Evolutionary conservation across 2,888 invertebrate species (phyloP).

Genomic region (Sericinus montela): DNA sequence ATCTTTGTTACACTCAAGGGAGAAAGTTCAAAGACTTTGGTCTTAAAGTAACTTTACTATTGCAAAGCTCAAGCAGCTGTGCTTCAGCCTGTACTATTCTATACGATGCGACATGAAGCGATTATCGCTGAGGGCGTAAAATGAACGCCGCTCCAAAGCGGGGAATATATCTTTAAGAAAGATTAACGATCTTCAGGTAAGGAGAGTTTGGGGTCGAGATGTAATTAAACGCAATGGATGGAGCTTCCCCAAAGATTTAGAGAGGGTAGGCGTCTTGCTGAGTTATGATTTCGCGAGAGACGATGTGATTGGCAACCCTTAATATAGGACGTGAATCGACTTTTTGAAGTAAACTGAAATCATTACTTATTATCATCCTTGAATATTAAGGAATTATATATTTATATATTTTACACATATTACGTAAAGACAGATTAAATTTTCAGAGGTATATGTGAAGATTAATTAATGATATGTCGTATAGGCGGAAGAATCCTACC

Average conservation of each 20-base stretch:
- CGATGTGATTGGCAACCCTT: constrained; percentile 69
- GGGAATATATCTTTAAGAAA: constrained; percentile 77
- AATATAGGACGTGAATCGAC: constrained; percentile 58
- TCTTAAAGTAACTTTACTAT: constrained; percentile 42
- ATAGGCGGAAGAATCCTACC: too few relatives aligned
- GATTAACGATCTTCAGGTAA: constrained; percentile 77
- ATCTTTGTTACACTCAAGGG: constrained; percentile 44
- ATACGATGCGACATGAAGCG: constrained; percentile 56
- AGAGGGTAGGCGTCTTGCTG: constrained; percentile 70
- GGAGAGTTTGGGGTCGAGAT: constrained; percentile 62
- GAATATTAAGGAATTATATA: too few relatives aligned
- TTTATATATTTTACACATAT: background rate
- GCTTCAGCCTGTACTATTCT: constrained; percentile 26
- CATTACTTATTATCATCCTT: constrained; percentile 2
- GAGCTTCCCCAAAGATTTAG: constrained; percentile 73
- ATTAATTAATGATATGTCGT: too few relatives aligned
- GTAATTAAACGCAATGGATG: constrained; percentile 78
- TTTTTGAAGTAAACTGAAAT: constrained; percentile 35
- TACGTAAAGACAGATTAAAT: background rate
- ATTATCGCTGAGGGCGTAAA: constrained; percentile 55
- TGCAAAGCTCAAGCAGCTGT: constrained; percentile 40
- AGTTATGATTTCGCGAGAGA: constrained; percentile 74
- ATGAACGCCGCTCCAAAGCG: constrained; percentile 52
- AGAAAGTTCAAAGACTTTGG: constrained; percentile 68
- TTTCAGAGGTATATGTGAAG: too few relatives aligned